Percentiles rank a stretch among this genome's conserved stretches.
These are phyloP conservation scores for Vipera latastei DNA, from an alignment of 2,797 vertebrate genomes.

Conservation along the genomic window DNA sequence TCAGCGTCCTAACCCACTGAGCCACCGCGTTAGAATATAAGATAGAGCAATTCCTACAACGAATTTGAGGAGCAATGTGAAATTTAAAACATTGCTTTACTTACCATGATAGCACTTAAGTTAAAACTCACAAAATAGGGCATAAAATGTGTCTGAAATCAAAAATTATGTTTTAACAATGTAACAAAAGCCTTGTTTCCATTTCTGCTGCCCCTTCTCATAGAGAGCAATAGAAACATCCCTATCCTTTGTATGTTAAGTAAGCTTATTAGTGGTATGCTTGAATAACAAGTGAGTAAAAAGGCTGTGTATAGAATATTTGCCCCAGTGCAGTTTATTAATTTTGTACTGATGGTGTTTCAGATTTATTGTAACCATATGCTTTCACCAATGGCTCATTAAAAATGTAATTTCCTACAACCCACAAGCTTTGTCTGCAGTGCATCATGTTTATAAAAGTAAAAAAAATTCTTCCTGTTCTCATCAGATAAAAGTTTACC, in stretches of 20 bases:
- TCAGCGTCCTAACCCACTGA: no score
- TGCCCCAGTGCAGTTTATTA: neutral
- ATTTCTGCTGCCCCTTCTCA: neutral
- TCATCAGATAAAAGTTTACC: neutral
- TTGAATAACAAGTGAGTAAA: neutral
- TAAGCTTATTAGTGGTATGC: neutral
- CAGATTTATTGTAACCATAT: constrained; percentile 9
- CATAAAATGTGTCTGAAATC: neutral
- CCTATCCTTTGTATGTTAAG: neutral
- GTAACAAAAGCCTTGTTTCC: neutral
- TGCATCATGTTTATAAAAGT: neutral
- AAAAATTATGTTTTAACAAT: neutral
- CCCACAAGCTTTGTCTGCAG: neutral
- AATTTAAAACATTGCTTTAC: neutral
- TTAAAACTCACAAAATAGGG: neutral
- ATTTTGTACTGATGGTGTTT: constrained; percentile 18
- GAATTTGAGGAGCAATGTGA: neutral
- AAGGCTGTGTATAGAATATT: constrained; percentile 7
- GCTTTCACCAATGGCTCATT: neutral
- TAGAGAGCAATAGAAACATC: neutral
- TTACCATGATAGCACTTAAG: neutral
- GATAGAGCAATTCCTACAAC: neutral
- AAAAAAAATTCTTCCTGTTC: neutral
- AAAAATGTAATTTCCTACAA: constrained; percentile 21
- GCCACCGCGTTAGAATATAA: neutral